Evolutionary conservation across 2,797 vertebrate genomes (phyloP), one percentile per base, ranked within the genome.

Genomic region (Sciurus vulgaris): DNA sequence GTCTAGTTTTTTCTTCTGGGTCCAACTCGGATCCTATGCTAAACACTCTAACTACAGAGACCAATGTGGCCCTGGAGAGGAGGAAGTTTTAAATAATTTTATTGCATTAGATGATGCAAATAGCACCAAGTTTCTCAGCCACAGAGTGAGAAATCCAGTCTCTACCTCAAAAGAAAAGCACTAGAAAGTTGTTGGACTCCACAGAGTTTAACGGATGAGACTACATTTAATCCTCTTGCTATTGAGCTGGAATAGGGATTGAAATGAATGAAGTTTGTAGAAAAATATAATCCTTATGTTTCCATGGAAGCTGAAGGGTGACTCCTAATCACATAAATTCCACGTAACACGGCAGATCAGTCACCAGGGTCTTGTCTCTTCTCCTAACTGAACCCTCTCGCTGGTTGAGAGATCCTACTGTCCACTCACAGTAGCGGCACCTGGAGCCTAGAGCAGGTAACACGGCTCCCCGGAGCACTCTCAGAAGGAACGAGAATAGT

Each of bases 151-250:
- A 86, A 86, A 70, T 30, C 5, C 2, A 51, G 44, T 44, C 24
- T 91, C 30, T n/a, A 30, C 24, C 76, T 94, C 38, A 86, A 85
- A 94, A 67, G 35, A 49, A 67, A 92, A 76, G 33, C n/a, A 67
- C 41, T 78, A 20, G 28, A 33, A 69, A 69, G 44, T 56, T 33
- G 33, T 14, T 56, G 54, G 54, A 35, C 49, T 33, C n/a, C n/a
- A 15, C 15, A 33, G 15, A 82, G 41, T 85, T 89, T 24, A 77
- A 81, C 35, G 61, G 65, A 69, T 44, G 20, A 18, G 28, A 78
- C 44, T 73, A 56, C 73, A 44, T 86, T 82, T 87, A 76, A 24
- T 97, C 84, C 81, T 82, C 86, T 44, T 86, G 47, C 51, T 61
- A 26, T 61, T 85, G 54, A 91, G 73, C 20, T 41, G 28, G 69